Evolutionary conservation across 2,888 invertebrate species (phyloP).

Genomic region (Venustoraphidia nigricollis): DNA sequence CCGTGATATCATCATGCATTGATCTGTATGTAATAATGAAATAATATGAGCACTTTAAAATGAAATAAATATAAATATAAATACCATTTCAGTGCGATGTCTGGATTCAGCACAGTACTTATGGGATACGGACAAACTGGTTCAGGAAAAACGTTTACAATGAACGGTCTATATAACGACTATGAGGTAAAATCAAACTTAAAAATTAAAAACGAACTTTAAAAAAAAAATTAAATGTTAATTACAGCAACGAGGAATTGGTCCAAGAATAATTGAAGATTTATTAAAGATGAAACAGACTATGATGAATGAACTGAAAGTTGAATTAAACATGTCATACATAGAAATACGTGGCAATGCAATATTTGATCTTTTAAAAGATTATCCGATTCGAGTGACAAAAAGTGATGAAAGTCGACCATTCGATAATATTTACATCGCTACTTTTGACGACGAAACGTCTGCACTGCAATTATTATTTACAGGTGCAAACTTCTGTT

Average conservation of each 20-base stretch:
- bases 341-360: conserved; percentile 21
- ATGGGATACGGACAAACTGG: conserved; percentile 28
- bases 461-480: conserved; percentile 22
- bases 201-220: neutral
- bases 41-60: neutral
- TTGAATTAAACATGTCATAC: conserved; percentile 24
- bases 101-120: conserved; percentile 22
- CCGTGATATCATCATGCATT: conserved; percentile 20
- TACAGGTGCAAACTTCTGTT: conserved; percentile 15
- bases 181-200: conserved; percentile 14
- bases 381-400: no score
- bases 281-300: conserved; percentile 20
- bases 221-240: conserved; percentile 3
- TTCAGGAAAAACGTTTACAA: conserved; percentile 25
- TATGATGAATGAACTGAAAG: conserved; percentile 18
- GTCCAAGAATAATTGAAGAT: conserved; percentile 23
- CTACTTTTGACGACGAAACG: conserved; percentile 17
- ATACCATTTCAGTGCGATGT: conserved; percentile 18
- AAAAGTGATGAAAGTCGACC: no score
- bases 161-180: conserved; percentile 19
- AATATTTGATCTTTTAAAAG: no score
- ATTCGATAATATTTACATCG: conserved; percentile 16
- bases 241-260: conserved; percentile 28
- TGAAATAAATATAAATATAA: conserved; percentile 3
- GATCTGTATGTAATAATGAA: conserved; percentile 19